Evolutionary conservation across 2,113 vertebrate species (phyloP).

Genomic region (Butastur rufipennis): DNA sequence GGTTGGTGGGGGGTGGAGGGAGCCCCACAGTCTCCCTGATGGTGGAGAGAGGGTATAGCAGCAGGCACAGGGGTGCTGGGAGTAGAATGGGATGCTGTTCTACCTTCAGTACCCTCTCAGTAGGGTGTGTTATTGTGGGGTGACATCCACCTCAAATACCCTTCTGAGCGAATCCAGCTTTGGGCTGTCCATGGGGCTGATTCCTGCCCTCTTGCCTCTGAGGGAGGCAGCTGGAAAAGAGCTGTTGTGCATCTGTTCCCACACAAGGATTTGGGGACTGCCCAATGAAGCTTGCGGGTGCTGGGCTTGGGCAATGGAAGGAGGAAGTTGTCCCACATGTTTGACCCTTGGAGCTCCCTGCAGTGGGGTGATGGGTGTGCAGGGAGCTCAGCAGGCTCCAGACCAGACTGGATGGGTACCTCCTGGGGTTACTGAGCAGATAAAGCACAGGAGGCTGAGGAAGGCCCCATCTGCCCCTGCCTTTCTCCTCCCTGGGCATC

Average conservation of each 20-base stretch:
- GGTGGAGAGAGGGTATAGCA: background rate
- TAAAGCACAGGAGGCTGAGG: background rate
- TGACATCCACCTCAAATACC: background rate
- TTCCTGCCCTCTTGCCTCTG: background rate
- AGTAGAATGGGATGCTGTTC: background rate
- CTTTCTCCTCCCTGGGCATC: background rate
- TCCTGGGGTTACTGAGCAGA: background rate
- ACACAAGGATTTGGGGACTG: background rate
- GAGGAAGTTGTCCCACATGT: background rate
- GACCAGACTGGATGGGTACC: accelerated
- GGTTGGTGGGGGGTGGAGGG: accelerated
- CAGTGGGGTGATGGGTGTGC: background rate
- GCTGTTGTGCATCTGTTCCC: background rate
- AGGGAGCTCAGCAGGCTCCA: background rate
- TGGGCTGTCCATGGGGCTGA: background rate
- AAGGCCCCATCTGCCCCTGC: background rate
- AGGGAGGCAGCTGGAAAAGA: background rate
- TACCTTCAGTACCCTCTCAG: background rate
- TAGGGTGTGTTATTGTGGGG: background rate
- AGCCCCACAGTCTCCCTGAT: background rate
- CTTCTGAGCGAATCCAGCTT: background rate
- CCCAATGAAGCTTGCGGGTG: background rate
- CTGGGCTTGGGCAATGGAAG: background rate
- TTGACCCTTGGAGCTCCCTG: background rate
- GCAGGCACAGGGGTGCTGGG: background rate